Evolutionary conservation across 2,888 invertebrate genomes (phyloP), one percentile per base, ranked within the genome.

Genomic region (Patella pellucida): DNA sequence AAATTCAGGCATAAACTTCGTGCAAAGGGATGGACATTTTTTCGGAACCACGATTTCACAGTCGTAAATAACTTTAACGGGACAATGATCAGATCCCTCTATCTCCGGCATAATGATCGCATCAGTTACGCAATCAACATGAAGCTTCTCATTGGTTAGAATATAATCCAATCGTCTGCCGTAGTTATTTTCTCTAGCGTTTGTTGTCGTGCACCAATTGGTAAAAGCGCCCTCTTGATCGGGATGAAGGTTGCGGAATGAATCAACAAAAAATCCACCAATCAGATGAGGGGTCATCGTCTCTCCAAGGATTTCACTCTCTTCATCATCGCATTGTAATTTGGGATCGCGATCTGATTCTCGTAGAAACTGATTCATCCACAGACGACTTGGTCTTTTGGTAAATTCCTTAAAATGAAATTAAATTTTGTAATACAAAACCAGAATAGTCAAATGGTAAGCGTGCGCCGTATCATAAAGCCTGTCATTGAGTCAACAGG

Each of bases 51-150:
- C 71, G 11, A 87, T 72, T 2, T 81, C 68, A 69, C 85, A 80
- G 19, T 83, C 77, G n/a, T 89, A 81, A n/a, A 86, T 85, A 3
- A 89, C 88, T 54, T 82, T 84, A 0, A 92, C 92, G 0, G 93
- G 93, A 82, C 93, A 93, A 78, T 93, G 93, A 83, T 93, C 93
- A 52, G 92, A 92, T 0, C 93, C 92, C 74, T 88, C 84, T 12
- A 89, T 82, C 7, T 89, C 88, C 7, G 85, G 79, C 83, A 88
- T 79, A 23, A 89, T 85, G 31, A 75, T 76, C 75, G 90, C 90
- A 72, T 87, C 86, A 4, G 71, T 76, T 19, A 89, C 72, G 69
- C 84, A 80, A 19, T 81, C 78, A 14, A 74, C 52, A 0, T 81
- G 77, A 2, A 92, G 82, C 16, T 82, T 79, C 31, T 77, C 76